Evolutionary conservation across 2,888 invertebrate species (phyloP).

Genomic region (Podabrus alpinus): DNA sequence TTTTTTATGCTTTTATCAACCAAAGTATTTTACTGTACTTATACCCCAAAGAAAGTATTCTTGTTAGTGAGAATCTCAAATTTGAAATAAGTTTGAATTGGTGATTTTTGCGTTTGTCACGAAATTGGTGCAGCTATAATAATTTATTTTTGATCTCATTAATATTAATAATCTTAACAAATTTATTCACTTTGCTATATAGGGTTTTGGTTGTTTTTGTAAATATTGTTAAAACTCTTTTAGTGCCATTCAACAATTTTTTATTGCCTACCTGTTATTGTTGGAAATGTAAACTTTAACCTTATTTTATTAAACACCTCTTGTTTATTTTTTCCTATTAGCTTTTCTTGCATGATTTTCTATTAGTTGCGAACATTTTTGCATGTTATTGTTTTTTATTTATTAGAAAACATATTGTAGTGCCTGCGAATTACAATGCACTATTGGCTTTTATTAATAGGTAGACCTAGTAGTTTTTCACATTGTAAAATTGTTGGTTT

Average conservation of each 20-base stretch:
- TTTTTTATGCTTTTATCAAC: not conserved
- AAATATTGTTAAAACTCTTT: not conserved
- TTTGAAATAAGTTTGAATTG: not conserved
- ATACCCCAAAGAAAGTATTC: not conserved
- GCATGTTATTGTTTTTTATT: slow-evolving; percentile 13
- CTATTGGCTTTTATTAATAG: not conserved
- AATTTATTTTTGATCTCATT: not conserved
- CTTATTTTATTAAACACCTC: not conserved
- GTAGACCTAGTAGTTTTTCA: not conserved
- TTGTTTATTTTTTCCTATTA: not conserved
- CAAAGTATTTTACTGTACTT: not conserved
- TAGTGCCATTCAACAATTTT: slow-evolving; percentile 6
- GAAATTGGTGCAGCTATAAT: not conserved
- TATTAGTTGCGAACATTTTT: slow-evolving; percentile 11
- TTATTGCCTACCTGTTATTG: not conserved
- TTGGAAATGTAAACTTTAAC: slow-evolving; percentile 31
- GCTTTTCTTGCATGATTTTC: slow-evolving; percentile 11
- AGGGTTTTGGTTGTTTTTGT: not conserved
- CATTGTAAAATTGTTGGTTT: not conserved
- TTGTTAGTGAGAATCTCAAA: not conserved
- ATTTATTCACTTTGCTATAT: not conserved
- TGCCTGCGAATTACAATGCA: not conserved
- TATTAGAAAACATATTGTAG: not conserved
- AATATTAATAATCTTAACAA: not conserved
- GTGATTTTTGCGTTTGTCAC: not conserved